Evolutionary conservation across 1,140 invertebrate genomes (phyloP), one percentile per base, ranked within the genome.

Genomic region (Drosophila rhopaloa): DNA sequence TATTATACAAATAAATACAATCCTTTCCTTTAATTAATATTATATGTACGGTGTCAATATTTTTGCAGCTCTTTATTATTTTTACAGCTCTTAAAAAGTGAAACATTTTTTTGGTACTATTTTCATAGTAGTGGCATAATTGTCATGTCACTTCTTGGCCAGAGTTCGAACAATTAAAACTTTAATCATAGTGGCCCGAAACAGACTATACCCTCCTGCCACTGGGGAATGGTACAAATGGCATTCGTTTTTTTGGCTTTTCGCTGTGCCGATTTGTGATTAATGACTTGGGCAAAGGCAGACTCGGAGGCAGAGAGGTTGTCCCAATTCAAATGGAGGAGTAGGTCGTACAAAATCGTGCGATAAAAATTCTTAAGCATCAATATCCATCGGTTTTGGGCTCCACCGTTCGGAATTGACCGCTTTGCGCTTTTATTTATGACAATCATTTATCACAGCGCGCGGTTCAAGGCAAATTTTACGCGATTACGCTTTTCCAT

Each of bases 291-390:
- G 51, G 66, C 67, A 40, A 24, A 50, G 47, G 59, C 68, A 16
- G n/a, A 24, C 14, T 37, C 40, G 32, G 56, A 44, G 57, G 16
- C 53, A 44, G 19, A 19, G 9, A 27, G 9, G 19, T 24, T 41
- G 56, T 63, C 29, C 13, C 60, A 60, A 9, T 60, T 58, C 46
- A 60, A 84, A 65, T 47, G 75, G 65, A 50, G 65, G 55, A 43
- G 29, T 40, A 61, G 50, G 79, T 54, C 65, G 67, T 77, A 77
- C 71, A 83, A 88, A 86, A 83, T 89, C 68, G 76, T 89, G 77
- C 84, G 84, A 89, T 89, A 89, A 89, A 89, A 88, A 89, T 79
- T 85, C 85, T 89, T 89, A 81, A 89, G 81, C 84, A 89, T 89
- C 84, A 90, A 90, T 90, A 89, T 84, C 80, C 84, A 78, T 90